Base-by-base conservation (phyloP, 2,888 invertebrate species). In the Gymnoscelis rufifasciata region DNA sequence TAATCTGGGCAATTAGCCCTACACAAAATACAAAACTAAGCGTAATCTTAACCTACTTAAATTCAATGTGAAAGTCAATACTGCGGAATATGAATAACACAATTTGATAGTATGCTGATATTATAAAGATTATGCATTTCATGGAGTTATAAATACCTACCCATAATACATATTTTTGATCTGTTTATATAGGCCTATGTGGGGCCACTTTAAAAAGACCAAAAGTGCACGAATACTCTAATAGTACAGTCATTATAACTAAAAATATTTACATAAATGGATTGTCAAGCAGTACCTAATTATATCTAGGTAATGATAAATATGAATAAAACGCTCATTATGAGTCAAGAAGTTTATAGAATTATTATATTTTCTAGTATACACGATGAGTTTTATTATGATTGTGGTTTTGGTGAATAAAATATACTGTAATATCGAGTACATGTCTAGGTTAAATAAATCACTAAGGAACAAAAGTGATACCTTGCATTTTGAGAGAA, bases 1-100 rank as follows among this genome's bases (percentile, higher is more conserved):
- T 86, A 84, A 74, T 74, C 64, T 68, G 79, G 78, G 80, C 67
- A 63, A n/a, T 54, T 42, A 53, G 65, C 78, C 80, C 79, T 78
- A 81, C 78, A 82, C 71, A 79, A 83, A 82, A 80, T 83, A 83
- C 75, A 83, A 84, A 57, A 83, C 75, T 80, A 86, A 84, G 77
- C 80, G 83, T 80, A 78, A 72, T 69, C 84, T 84, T 86, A 83
- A 69, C 52, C 78, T 84, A 67, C 58, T 75, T 82, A 78, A 78
- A 69, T 72, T 71, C 78, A 81, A 76, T 70, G 71, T 74, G 79
- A 76, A 82, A 83, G 76, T 84, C 84, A 88, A 86, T 87, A 88
- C 87, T 88, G 86, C 66, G 75, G 71, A 72, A 76, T 74, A 77
- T 70, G 66, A 80, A 79, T 78, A 78, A 82, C 80, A 81, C 72